A percentile compares a stretch with the other conserved stretches of the same genome.
These are phyloP conservation scores for Trypoxylon attenuatum DNA, from an alignment of 2,888 invertebrate genomes.

Conservation along the genomic window DNA sequence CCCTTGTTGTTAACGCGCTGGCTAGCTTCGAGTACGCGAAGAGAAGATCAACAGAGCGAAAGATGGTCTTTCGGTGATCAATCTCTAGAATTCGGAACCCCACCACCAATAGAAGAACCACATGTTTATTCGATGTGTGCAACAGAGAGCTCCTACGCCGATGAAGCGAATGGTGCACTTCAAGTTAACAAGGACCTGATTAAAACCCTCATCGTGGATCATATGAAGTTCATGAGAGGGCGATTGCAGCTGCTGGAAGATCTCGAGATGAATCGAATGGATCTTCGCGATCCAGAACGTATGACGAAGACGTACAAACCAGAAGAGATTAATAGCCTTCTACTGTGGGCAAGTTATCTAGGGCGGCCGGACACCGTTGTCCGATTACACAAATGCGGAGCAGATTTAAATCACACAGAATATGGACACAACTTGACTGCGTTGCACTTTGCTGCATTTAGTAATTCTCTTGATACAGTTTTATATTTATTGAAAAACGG, in stretches of 20 bases:
- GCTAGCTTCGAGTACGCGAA: conserved; percentile 45
- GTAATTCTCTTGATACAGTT: conserved; percentile 84
- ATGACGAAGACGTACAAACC: conserved; percentile 79
- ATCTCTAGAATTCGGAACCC: conserved; percentile 87
- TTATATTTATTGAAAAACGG: conserved; percentile 82
- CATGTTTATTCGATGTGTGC: conserved; percentile 82
- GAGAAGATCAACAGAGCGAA: conserved; percentile 36
- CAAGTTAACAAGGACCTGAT: conserved; percentile 79
- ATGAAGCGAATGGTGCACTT: conserved; percentile 68
- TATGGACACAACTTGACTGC: conserved; percentile 84
- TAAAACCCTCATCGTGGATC: conserved; percentile 84
- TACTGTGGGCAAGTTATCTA: conserved; percentile 85
- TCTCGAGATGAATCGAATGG: conserved; percentile 82
- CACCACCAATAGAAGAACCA: conserved; percentile 84
- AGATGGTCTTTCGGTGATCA: conserved; percentile 51
- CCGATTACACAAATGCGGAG: conserved; percentile 80
- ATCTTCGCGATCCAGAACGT: conserved; percentile 77
- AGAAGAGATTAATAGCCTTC: conserved; percentile 82
- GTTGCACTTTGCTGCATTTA: conserved; percentile 86
- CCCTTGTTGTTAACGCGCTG: conserved; percentile 60
- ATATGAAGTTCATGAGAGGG: conserved; percentile 82
- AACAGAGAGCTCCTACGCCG: conserved; percentile 86
- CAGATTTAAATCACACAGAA: conserved; percentile 83
- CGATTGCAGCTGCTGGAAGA: conserved; percentile 83
- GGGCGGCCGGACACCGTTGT: conserved; percentile 82